Conservation (phyloP, 1,140 invertebrate species). For the Lordiphosa collinella region DNA sequence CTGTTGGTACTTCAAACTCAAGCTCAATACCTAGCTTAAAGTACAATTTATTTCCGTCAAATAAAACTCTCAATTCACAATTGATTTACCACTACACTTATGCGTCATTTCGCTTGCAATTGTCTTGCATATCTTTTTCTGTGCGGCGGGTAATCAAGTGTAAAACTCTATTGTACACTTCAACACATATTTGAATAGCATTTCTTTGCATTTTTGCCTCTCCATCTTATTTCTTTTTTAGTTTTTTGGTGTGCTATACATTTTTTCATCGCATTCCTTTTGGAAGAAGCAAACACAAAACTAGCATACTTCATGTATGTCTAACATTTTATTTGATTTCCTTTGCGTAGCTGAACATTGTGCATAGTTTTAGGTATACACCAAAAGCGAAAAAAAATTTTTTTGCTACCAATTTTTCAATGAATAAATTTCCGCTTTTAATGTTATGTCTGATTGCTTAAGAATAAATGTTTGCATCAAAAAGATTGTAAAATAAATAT, state of each 20-base stretch:
- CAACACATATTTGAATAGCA: conserved; percentile 17
- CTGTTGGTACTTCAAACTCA: not conserved
- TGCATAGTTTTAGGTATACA: not conserved
- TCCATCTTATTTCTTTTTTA: conserved; percentile 5
- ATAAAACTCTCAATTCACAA: conserved; percentile 17
- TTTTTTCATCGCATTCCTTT: not conserved
- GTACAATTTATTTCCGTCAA: conserved; percentile 16
- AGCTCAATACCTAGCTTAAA: not conserved
- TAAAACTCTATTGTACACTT: conserved; percentile 35
- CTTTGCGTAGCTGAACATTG: not conserved
- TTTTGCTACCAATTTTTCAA: not conserved
- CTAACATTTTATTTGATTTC: conserved; percentile 2
- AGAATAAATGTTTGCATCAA: too few species aligned
- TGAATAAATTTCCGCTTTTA: not conserved
- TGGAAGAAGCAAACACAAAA: not conserved
- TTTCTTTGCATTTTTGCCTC: conserved; percentile 11
- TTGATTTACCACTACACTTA: conserved; percentile 23
- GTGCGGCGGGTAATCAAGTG: conserved; percentile 36
- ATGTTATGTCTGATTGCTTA: too few species aligned
- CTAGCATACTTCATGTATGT: not conserved
- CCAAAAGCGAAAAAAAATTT: too few species aligned
- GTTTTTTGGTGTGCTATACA: not conserved
- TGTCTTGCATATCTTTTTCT: conserved; percentile 2
- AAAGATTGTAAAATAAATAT: too few species aligned
- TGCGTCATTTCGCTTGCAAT: conserved; percentile 13